These are phyloP conservation scores for Columba guinea DNA, from an alignment of 2,797 vertebrate species.

Conservation along the genomic window DNA sequence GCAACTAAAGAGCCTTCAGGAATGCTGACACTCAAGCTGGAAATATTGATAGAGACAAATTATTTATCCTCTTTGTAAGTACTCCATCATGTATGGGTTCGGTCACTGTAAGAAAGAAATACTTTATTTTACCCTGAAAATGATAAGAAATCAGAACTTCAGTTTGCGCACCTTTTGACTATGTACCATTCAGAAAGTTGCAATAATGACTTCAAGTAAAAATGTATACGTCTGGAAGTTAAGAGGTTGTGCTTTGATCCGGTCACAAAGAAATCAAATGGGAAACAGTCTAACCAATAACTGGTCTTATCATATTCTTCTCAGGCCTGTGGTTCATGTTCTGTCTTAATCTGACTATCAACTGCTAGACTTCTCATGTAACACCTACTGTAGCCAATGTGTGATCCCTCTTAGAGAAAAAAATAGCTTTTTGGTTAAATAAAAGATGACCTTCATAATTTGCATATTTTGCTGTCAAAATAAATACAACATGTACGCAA, in stretches of 20 bases:
- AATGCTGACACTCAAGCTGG: constrained; percentile 59
- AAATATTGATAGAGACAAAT: not conserved
- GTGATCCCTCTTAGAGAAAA: not conserved
- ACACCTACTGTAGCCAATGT: not conserved
- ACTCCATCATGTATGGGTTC: not conserved
- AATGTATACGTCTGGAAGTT: not conserved
- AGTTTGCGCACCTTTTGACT: not conserved
- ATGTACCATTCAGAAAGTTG: not conserved
- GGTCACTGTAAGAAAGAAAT: not conserved
- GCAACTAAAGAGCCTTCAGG: constrained; percentile 63
- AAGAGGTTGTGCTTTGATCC: not conserved
- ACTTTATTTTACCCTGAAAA: not conserved
- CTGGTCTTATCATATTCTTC: not conserved
- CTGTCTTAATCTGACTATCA: not conserved
- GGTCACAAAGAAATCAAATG: not conserved
- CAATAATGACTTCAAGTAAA: not conserved
- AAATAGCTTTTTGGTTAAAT: not conserved
- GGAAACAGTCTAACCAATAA: not conserved
- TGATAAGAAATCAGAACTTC: not conserved
- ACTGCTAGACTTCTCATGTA: not conserved
- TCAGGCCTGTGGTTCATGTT: not conserved
- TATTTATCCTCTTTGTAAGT: not conserved
- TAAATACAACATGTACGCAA: not conserved
- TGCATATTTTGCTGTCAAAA: not conserved
- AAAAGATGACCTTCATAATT: not conserved